Percentiles rank a stretch among this genome's conserved stretches.
phyloP scores from a whole-genome alignment of 2,113 vertebrate species.

The Hymenochirus boettgeri region DNA sequence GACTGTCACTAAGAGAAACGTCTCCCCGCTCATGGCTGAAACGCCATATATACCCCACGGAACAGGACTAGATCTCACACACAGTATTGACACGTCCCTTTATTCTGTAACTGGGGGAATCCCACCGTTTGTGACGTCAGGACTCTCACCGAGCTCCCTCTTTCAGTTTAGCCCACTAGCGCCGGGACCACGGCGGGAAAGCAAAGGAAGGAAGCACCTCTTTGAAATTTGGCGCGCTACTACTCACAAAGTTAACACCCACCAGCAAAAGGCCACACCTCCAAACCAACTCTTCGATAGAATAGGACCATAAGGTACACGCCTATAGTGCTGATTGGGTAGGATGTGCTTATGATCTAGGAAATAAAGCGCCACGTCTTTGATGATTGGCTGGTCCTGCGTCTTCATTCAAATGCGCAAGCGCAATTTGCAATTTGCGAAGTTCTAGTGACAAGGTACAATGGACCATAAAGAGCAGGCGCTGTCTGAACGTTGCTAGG shows the following conservation, averaged over 20 bases:
- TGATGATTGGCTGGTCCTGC: background rate
- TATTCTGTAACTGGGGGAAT: background rate
- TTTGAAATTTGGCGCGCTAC: slow-evolving; percentile 39
- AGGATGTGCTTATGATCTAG: background rate
- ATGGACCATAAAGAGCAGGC: background rate
- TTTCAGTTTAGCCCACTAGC: background rate
- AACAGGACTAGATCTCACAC: too few relatives aligned
- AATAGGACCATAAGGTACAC: background rate
- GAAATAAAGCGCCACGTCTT: background rate
- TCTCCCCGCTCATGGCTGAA: too few relatives aligned
- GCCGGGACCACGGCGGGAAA: slow-evolving; percentile 31
- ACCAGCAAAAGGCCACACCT: background rate
- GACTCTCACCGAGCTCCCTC: background rate
- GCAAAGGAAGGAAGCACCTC: slow-evolving; percentile 21
- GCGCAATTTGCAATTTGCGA: too few relatives aligned
- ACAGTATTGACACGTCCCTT: too few relatives aligned
- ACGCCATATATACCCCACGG: too few relatives aligned
- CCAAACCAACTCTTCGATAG: background rate
- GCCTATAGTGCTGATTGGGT: background rate
- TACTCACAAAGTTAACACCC: background rate
- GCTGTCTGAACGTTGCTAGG: background rate
- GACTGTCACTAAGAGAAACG: too few relatives aligned
- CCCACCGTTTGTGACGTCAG: slow-evolving; percentile 11
- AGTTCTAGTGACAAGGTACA: slow-evolving; percentile 5
- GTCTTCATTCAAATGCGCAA: too few relatives aligned